A percentile compares a stretch with the other conserved stretches of the same genome.
Conservation (phyloP, 2,888 invertebrate genomes). For the Xanthorhoe spadicearia region DNA sequence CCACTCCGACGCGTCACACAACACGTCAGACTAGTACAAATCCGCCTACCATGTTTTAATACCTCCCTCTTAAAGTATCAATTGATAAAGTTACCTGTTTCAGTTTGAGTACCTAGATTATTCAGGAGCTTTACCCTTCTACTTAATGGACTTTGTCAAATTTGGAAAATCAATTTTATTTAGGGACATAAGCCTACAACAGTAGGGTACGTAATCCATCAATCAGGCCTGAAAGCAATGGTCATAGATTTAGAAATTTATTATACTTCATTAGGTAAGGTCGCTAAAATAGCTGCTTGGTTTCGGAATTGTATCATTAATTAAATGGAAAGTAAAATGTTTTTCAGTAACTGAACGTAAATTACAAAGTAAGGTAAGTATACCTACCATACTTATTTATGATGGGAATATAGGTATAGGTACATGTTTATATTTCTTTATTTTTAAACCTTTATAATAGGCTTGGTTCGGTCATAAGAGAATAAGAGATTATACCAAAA, state of each 20-base stretch:
- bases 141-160: conserved; percentile 6
- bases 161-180: conserved; percentile 16
- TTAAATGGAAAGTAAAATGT: not conserved
- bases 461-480: too few relatives aligned
- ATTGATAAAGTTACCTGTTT: not conserved
- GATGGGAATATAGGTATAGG: too few relatives aligned
- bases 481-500: too few relatives aligned
- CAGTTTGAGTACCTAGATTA: not conserved
- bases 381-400: too few relatives aligned
- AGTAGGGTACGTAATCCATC: conserved; percentile 24
- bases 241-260: conserved; percentile 23
- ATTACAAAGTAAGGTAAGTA: too few relatives aligned
- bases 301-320: not conserved
- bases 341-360: too few relatives aligned
- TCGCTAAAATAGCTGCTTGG: not conserved
- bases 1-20: too few relatives aligned
- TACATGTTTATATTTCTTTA: too few relatives aligned
- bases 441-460: too few relatives aligned
- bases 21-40: too few relatives aligned
- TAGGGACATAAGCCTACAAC: conserved; percentile 18
- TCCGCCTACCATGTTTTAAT: too few relatives aligned
- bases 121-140: not conserved
- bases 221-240: conserved; percentile 19
- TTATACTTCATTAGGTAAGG: conserved; percentile 5
- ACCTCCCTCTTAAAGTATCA: not conserved